phyloP scores from a whole-genome alignment of 2,797 vertebrate genomes.

The Paratrypauchen microcephalus region DNA sequence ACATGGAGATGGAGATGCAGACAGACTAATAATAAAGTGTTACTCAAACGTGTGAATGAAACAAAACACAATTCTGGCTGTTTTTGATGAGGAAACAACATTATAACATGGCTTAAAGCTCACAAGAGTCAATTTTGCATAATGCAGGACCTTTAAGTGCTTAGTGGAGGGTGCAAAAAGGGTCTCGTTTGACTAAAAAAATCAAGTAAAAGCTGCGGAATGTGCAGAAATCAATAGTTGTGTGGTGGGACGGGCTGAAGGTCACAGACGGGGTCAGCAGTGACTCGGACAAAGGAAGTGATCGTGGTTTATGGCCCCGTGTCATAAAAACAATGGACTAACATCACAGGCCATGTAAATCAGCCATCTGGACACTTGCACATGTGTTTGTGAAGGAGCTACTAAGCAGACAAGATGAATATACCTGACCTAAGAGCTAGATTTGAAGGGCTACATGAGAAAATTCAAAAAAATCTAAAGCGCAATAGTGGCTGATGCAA shows the following conservation, averaged over 20 bases:
- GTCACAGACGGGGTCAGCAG: conserved; percentile 9
- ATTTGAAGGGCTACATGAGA: too few relatives aligned
- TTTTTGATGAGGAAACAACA: too few relatives aligned
- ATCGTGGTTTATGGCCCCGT: conserved; percentile 12
- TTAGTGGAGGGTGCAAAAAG: background rate
- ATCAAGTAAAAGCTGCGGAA: conserved; percentile 16
- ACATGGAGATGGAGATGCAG: too few relatives aligned
- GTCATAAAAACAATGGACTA: conserved; percentile 20
- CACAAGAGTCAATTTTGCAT: too few relatives aligned
- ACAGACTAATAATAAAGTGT: too few relatives aligned
- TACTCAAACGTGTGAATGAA: too few relatives aligned
- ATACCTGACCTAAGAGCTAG: too few relatives aligned
- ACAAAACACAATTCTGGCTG: too few relatives aligned
- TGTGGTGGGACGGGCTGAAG: conserved; percentile 3
- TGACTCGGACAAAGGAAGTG: background rate
- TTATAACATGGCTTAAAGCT: too few relatives aligned
- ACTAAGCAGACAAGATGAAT: too few relatives aligned
- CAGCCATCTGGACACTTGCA: background rate
- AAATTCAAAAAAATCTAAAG: too few relatives aligned
- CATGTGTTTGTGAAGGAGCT: background rate
- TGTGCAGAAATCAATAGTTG: conserved; percentile 3
- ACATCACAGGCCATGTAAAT: background rate
- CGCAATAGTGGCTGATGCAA: too few relatives aligned
- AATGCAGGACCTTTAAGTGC: background rate
- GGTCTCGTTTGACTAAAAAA: background rate